Conservation (phyloP, 1,140 invertebrate species). For the Lepidotrigona ventralis region DNA sequence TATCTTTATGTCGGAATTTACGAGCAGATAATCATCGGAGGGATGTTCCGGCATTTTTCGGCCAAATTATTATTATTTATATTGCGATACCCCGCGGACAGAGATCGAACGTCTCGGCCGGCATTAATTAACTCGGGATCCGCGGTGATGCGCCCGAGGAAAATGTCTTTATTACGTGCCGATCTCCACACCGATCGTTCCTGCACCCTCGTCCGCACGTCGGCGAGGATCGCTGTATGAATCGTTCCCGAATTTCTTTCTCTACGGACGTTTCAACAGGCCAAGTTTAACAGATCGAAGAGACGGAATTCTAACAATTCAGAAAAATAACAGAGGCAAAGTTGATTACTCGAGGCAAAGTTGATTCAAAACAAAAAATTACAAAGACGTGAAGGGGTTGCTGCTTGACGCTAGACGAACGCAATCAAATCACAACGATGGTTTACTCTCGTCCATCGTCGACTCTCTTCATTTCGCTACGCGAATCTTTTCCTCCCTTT, state of each 20-base stretch:
- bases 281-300: too few species aligned
- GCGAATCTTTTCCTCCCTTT: slow-evolving; percentile 32
- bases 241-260: background rate
- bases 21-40: slow-evolving; percentile 79
- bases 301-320: background rate
- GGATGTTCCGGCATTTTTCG: slow-evolving; percentile 78
- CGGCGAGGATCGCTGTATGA: too few species aligned
- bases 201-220: background rate
- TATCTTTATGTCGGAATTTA: slow-evolving; percentile 80
- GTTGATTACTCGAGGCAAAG: background rate
- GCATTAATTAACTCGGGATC: slow-evolving; percentile 73
- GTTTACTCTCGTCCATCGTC: slow-evolving; percentile 48
- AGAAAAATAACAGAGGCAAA: background rate
- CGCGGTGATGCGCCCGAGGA: slow-evolving; percentile 57
- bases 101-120: slow-evolving; percentile 44
- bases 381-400: slow-evolving; percentile 40
- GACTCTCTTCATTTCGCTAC: slow-evolving; percentile 54
- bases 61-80: slow-evolving; percentile 79
- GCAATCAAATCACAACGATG: slow-evolving; percentile 68
- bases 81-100: slow-evolving; percentile 66
- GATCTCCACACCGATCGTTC: background rate
- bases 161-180: slow-evolving; percentile 77
- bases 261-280: background rate
- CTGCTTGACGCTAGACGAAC: slow-evolving; percentile 37
- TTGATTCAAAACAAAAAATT: slow-evolving; percentile 23